Evolutionary conservation across 2,888 invertebrate species (phyloP), one percentile per base, ranked within the genome.

Genomic region (Drosophila nigritarsus): DNA sequence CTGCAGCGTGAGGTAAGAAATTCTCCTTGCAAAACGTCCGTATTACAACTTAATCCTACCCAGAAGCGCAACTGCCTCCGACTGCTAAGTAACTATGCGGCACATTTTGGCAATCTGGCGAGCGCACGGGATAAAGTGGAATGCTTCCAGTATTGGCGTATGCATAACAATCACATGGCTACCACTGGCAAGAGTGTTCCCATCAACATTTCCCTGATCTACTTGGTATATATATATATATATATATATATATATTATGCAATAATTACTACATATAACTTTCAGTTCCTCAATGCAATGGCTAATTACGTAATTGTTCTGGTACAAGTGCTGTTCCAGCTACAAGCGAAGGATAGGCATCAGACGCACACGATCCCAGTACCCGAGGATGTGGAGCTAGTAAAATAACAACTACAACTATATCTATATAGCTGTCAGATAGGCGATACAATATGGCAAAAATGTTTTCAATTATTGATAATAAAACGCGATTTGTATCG

Each of bases 291-390:
- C 30, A 85, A 91, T 58, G 89, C 83, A n/a, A 78, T 92, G 61
- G 83, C 82, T 0, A 92, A 91, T 64, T 92, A 92, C 62, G 90
- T 91, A 13, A 70, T 92, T 18, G 79, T 92, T 20, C 59, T 92
- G 45, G 90, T 92, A 24, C 92, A 92, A 65, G 50, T 92, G 38
- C 86, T 92, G 20, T 89, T 90, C n/a, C 93, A 92, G 61, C 78
- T 83, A 27, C 82, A 73, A 49, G 75, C 86, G 34, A 78, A 76
- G n/a, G 78, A 79, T 27, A 75, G 36, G 4, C 34, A 76, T 20
- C 66, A 68, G 18, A 29, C 7, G 7, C 7, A 48, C 13, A 36
- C 48, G 0, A 51, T 80, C 15, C 13, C 20, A 3, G 65, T 82
- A 24, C 56, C 66, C n/a, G 63, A 63, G 5, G 82, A 91, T 65